These are phyloP conservation scores for Pantherophis vulpinus DNA, from an alignment of 2,797 vertebrate species.

Conservation along the genomic window DNA sequence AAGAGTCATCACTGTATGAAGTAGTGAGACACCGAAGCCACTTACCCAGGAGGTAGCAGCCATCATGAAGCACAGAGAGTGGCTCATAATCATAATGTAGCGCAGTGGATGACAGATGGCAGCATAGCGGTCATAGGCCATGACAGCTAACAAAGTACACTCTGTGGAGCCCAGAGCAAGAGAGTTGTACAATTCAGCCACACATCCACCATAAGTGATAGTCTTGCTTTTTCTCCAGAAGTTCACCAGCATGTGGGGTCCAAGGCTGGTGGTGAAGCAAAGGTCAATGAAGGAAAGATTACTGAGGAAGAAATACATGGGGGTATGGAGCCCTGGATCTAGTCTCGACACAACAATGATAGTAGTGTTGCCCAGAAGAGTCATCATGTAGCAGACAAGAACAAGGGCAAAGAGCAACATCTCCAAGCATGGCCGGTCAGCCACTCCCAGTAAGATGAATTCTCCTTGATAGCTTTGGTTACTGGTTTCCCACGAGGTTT, in stretches of 20 bases:
- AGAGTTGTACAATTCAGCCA: slow-evolving; percentile 33
- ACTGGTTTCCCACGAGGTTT: neutral
- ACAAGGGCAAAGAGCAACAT: slow-evolving; percentile 24
- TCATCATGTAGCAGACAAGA: slow-evolving; percentile 32
- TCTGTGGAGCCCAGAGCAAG: slow-evolving; percentile 32
- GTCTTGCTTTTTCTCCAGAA: slow-evolving; percentile 37
- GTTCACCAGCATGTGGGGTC: slow-evolving; percentile 36
- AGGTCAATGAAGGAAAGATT: slow-evolving; percentile 53
- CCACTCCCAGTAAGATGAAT: slow-evolving; percentile 60
- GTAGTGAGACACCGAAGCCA: slow-evolving; percentile 17
- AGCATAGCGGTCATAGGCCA: slow-evolving; percentile 36
- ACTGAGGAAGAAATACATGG: slow-evolving; percentile 52
- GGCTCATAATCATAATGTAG: slow-evolving; percentile 32
- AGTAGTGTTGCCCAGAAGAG: slow-evolving; percentile 30
- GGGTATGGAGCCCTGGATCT: slow-evolving; percentile 41
- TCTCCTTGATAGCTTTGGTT: slow-evolving; percentile 40
- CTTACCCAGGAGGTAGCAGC: slow-evolving; percentile 18
- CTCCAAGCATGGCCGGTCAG: slow-evolving; percentile 46
- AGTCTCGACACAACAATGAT: slow-evolving; percentile 37
- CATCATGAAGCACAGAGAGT: slow-evolving; percentile 27
- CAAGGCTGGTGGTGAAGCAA: slow-evolving; percentile 37
- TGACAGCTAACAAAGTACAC: slow-evolving; percentile 41
- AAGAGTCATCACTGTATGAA: slow-evolving; percentile 30
- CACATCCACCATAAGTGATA: slow-evolving; percentile 16
- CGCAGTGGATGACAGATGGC: slow-evolving; percentile 28